Evolutionary conservation across 2,797 vertebrate genomes (phyloP).

Genomic region (Tapera naevia): DNA sequence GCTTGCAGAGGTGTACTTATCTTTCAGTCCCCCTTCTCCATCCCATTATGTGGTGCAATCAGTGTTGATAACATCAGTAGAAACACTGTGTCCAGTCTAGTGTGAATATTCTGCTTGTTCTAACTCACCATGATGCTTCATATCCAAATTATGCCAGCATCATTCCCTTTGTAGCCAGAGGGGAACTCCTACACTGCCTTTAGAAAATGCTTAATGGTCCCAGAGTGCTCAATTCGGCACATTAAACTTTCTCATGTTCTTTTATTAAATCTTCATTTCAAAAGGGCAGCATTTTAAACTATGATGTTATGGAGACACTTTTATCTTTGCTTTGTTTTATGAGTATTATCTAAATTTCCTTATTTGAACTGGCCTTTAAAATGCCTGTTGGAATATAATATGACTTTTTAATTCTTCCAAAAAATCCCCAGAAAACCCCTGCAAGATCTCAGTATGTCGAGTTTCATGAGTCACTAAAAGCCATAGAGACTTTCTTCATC

Average conservation of each 20-base stretch:
- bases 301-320: background rate
- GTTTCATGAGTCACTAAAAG: background rate
- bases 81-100: background rate
- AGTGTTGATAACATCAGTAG: background rate
- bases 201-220: background rate
- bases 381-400: background rate
- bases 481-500: background rate
- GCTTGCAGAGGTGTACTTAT: background rate
- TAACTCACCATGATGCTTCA: background rate
- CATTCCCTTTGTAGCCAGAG: background rate
- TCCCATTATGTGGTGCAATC: fast-evolving
- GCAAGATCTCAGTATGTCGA: background rate
- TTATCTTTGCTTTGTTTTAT: background rate
- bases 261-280: background rate
- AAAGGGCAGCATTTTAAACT: background rate
- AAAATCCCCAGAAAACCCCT: background rate
- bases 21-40: too few relatives aligned
- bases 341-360: background rate
- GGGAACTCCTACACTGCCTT: background rate
- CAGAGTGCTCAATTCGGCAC: background rate
- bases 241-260: background rate
- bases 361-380: background rate
- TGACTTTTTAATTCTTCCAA: background rate
- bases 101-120: background rate
- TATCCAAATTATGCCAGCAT: background rate